Conservation (phyloP, 1,140 invertebrate genomes). For the Colletes latitarsis region DNA sequence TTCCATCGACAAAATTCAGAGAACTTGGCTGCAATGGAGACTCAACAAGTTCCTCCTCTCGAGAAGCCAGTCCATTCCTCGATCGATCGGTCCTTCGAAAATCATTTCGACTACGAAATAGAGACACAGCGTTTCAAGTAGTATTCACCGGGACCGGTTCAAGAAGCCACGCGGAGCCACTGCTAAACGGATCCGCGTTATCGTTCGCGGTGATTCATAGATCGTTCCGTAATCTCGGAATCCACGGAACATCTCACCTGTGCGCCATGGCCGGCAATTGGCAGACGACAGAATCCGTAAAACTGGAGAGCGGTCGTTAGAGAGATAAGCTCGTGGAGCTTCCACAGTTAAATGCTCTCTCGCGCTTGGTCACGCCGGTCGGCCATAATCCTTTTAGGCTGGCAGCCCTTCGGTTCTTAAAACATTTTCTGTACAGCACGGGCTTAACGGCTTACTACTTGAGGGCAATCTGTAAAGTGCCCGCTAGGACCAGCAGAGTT, state of each 20-base stretch:
- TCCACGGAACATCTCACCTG: background rate
- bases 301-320: conserved; percentile 42
- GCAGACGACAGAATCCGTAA: conserved; percentile 29
- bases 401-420: conserved; percentile 56
- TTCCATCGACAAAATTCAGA: no score
- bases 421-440: conserved; percentile 60
- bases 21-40: no score
- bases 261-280: conserved; percentile 18
- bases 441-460: conserved; percentile 62
- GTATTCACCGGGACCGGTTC: background rate
- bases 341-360: conserved; percentile 44
- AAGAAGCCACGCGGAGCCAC: background rate
- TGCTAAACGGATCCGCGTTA: background rate
- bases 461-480: conserved; percentile 64
- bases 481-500: conserved; percentile 39
- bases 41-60: no score
- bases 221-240: conserved; percentile 14
- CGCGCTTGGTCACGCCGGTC: conserved; percentile 45
- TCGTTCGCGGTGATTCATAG: conserved; percentile 24
- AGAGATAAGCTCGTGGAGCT: conserved; percentile 58
- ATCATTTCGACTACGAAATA: background rate
- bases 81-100: no score
- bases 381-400: conserved; percentile 61
- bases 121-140: background rate
- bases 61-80: no score